Evolutionary conservation across 2,113 vertebrate species (phyloP).

Genomic region (Xerus inauris): DNA sequence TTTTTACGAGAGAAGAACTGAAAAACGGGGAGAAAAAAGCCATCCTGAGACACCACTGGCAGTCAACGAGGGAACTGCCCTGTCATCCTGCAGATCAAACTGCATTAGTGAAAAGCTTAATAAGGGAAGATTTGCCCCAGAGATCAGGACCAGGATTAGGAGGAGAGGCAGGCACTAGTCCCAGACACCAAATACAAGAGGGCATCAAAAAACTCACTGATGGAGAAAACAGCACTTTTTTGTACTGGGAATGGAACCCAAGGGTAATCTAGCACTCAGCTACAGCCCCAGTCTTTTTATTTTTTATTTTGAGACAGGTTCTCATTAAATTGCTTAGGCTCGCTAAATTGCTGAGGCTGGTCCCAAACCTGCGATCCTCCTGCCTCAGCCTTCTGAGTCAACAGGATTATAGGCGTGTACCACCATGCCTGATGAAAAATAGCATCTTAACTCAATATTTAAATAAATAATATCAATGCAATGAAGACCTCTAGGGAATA

Average conservation of each 20-base stretch:
- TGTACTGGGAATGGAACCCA: no score
- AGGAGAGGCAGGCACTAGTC: background rate
- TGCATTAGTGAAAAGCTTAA: conserved; percentile 24
- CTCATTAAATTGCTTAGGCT: no score
- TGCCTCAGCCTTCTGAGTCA: no score
- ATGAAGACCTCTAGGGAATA: background rate
- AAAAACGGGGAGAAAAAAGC: background rate
- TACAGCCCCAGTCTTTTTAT: no score
- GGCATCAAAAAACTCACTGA: background rate
- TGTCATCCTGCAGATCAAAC: background rate
- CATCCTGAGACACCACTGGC: conserved; percentile 52
- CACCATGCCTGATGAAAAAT: background rate
- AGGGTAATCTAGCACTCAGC: no score
- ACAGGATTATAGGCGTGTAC: no score
- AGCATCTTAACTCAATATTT: background rate
- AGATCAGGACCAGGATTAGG: background rate
- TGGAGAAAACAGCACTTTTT: background rate
- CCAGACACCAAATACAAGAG: background rate
- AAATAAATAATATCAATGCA: background rate
- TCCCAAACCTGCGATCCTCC: no score
- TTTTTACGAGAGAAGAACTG: conserved; percentile 31
- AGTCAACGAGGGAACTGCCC: background rate
- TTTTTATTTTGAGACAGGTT: no score
- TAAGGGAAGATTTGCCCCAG: background rate
- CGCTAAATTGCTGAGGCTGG: no score